Base-by-base conservation (phyloP, 1,140 invertebrate species). In the Aphidius ervi region DNA sequence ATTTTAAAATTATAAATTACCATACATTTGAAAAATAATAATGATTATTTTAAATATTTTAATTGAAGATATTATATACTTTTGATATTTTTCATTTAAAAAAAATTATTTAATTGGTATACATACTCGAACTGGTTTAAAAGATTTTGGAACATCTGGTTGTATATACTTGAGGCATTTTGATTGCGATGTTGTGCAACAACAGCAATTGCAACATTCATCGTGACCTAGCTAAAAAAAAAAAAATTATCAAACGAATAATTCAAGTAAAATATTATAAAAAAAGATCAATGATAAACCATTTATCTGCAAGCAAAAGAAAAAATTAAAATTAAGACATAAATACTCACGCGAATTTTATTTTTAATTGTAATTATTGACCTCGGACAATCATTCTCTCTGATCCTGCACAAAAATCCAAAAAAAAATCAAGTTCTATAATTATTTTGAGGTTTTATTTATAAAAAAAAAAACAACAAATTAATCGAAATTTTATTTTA, bases 101-200 rank as follows among this genome's bases (percentile, higher is more conserved):
- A 16, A 16, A 31, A 31, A 31, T 31, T 31, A 31, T 31, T 31
- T 31, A 31, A 43, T 50, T 46, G 10, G n/a, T 49, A 70, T 69
- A 58, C 80, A 76, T 64, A 79, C 74, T 3, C 58, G 58, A 46
- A 74, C 54, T 20, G 85, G 85, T 20, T 75, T 74, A 37, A 77
- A 81, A 1, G 83, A 82, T 59, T 83, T 82, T 9, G 81, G 70
- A 4, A 81, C 65, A n/a, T 82, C 62, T 4, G 85, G 85, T 68
- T 86, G 85, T 53, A 85, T 72, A 65, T 86, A 86, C 75, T 72
- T 74, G 31, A 69, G 70, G 58, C 64, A 67, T 46, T 53, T 53
- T 5, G 64, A 62, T 56, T 70, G 62, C 5, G 65, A 50, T 4
- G 40, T n/a, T 53, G 69, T 75, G 49, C 75, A 77, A 46, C 74